Conservation (phyloP, 2,797 vertebrate genomes). For the Astyanax mexicanus region DNA sequence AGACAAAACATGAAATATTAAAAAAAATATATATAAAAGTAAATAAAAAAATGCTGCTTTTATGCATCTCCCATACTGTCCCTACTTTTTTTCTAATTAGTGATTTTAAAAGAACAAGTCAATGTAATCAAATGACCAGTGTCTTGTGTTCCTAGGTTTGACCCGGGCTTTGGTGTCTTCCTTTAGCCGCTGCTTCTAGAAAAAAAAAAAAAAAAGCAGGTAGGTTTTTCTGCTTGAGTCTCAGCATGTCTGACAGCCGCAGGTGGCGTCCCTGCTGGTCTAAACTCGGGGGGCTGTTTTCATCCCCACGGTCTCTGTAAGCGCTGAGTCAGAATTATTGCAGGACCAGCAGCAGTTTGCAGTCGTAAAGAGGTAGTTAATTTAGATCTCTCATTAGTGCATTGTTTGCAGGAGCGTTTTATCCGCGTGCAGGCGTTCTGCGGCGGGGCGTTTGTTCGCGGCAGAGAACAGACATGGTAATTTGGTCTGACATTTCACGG, state of each 20-base stretch:
- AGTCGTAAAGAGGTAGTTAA: conserved; percentile 29
- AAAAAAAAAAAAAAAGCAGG: no score
- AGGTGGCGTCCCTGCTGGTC: neutral
- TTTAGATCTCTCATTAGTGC: conserved; percentile 37
- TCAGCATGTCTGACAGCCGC: neutral
- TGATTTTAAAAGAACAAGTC: no score
- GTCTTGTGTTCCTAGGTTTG: no score
- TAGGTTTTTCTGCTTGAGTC: neutral
- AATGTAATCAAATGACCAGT: no score
- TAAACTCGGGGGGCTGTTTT: conserved; percentile 26
- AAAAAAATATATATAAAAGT: no score
- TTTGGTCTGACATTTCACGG: conserved; percentile 54
- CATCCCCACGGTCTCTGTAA: conserved; percentile 19
- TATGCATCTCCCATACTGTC: no score
- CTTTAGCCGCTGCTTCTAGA: no score
- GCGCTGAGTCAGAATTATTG: conserved; percentile 45
- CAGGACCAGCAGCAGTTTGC: conserved; percentile 42
- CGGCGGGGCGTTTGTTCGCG: conserved; percentile 25
- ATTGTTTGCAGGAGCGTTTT: conserved; percentile 31
- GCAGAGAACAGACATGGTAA: conserved; percentile 37
- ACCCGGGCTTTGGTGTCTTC: no score
- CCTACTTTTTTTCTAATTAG: no score
- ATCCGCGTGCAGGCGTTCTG: conserved; percentile 9
- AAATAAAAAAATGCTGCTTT: no score
- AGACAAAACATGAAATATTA: no score